phyloP scores from a whole-genome alignment of 2,888 invertebrate species.

The Leptodirus hochenwartii region DNA sequence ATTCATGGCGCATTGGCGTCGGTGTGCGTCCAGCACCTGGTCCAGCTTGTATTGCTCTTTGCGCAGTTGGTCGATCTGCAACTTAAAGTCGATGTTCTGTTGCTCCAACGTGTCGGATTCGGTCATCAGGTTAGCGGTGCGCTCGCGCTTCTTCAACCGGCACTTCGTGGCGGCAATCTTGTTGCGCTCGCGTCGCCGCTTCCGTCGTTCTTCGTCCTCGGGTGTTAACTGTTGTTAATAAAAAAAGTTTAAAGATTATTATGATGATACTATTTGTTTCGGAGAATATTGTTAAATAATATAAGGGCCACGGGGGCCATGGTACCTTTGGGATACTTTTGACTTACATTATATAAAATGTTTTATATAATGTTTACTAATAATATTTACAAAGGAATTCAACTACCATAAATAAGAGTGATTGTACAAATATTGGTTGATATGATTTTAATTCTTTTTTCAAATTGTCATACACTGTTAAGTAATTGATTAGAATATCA shows the following conservation, averaged over 20 bases:
- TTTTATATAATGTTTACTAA: too few species aligned
- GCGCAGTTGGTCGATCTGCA: conserved; percentile 66
- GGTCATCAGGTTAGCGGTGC: conserved; percentile 67
- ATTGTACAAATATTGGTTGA: too few species aligned
- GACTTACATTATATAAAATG: too few species aligned
- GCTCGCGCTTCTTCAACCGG: conserved; percentile 80
- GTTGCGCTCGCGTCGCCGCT: conserved; percentile 74
- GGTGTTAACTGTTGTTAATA: conserved; percentile 52
- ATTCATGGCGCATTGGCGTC: conserved; percentile 43
- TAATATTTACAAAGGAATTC: too few species aligned
- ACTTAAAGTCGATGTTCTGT: conserved; percentile 69
- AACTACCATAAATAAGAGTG: too few species aligned
- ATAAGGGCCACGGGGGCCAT: too few species aligned
- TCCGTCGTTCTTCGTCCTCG: conserved; percentile 77
- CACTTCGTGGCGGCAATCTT: conserved; percentile 92
- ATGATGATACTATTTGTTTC: conserved; percentile 1
- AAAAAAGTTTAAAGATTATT: conserved; percentile 9
- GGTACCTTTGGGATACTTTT: too few species aligned
- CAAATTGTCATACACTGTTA: too few species aligned
- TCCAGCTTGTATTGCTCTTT: conserved; percentile 58
- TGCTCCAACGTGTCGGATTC: conserved; percentile 74
- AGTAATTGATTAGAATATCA: too few species aligned
- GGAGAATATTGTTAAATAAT: too few species aligned
- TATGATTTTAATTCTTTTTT: too few species aligned
- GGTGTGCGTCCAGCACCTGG: conserved; percentile 62